Base-by-base conservation (phyloP, 2,888 invertebrate species). In the Drosophila bunnanda region DNA sequence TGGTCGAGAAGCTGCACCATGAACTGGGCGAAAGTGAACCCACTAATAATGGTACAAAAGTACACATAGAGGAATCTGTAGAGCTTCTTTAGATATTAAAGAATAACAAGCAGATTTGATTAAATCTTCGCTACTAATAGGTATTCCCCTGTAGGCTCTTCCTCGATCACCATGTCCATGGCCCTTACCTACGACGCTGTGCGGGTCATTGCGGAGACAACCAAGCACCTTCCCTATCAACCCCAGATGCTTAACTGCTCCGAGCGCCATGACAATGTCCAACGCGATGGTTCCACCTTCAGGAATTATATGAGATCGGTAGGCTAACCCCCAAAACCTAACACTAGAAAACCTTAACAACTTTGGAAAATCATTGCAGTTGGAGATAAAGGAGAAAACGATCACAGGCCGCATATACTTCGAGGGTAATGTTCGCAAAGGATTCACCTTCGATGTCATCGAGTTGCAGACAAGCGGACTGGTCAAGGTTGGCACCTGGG, bases 131-230 rank as follows among this genome's bases (percentile, higher is more conserved):
- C n/a, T n/a, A n/a, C n/a, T 25, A 25, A 25, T 25, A 25, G n/a
- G n/a, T n/a, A n/a, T n/a, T 25, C 12, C 12, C 15, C 10, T 12
- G 1, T 8, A 83, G 91, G 90, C 4, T 88, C 89, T 12, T 88
- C 91, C 17, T 81, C 89, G 0, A 85, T 92, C 43, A 91, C 90
- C 8, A 93, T 96, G 2, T 95, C 96, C 89, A 94, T 96, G 70
- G 98, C 97, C 1, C 93, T 98, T 57, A 94, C 97, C 76, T 96
- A 96, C 86, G 98, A 98, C 91, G 96, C 97, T 0, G 96, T 98
- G 8, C 94, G 94, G 64, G 92, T 98, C 58, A 97, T 97, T 90
- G 95, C 96, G 2, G 94, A 95, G 82, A 96, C 96, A 17, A 93
- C 98, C 34, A 94, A 95, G 76, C 94, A 95, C 79, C 91, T 96